Base-by-base conservation (phyloP, 2,113 vertebrate species). In the Psephotus haematonotus region DNA sequence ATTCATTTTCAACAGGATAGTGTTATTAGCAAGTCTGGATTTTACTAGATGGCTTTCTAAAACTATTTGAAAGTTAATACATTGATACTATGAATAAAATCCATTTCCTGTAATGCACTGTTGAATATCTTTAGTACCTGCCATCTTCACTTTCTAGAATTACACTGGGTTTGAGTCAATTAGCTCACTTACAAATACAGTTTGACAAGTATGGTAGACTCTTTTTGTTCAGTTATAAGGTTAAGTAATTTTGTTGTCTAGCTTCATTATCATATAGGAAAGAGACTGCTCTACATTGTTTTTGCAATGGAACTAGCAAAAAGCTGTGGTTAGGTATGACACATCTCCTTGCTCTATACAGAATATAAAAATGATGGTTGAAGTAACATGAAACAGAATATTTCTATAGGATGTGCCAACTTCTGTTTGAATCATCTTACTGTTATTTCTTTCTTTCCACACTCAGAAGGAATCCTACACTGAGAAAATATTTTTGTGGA, bases 221-320 rank as follows among this genome's bases (percentile, higher is more conserved):
- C 46, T 46, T 86, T 69, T 60, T 77, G 29, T 50, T 86, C 23
- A 17, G 65, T 64, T 76, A 37, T 20, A 88, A 53, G 44, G 69
- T 83, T 67, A 72, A 94, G 49, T 35, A 76, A 93, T 90, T 95
- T 53, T 92, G 43, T 93, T 95, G 65, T 88, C 74, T 64, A 41
- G 55, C 64, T 43, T 86, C 12, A 83, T 90, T 83, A 77, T 55
- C 27, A 37, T 39, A 53, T 5, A 39, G 76, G 49, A 91, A 82
- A 86, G 20, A 46, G 69, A 79, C 22, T 31, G 39, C 25, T 92
- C 50, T 50, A 37, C 25, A 22, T 28, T 53, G 46, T 43, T 55
- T 33, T 52, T 86, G 57, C 63, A 76, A 49, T 23, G 17, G 52
- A 93, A 60, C 19, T n/a, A 87, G 77, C 29, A 84, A 88, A 55